Evolutionary conservation across 1,140 invertebrate genomes (phyloP).

Genomic region (Cephus cinctus): DNA sequence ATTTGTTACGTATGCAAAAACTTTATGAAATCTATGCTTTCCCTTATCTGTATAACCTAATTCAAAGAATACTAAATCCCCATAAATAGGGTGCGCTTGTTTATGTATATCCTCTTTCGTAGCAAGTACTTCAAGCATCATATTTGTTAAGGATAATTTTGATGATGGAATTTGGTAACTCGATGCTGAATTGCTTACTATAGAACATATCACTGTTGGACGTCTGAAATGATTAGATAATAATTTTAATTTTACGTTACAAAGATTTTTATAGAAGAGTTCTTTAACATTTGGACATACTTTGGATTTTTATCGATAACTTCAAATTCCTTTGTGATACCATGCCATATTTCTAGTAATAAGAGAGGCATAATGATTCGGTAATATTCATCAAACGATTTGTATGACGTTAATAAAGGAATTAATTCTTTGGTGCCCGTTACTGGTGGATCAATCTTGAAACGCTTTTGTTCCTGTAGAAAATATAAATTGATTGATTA

Average conservation of each 20-base stretch:
- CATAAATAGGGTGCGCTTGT: slow-evolving; percentile 23
- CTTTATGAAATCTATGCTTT: slow-evolving; percentile 18
- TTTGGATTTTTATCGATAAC: slow-evolving; percentile 11
- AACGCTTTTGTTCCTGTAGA: slow-evolving; percentile 25
- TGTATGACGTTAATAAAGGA: slow-evolving; percentile 21
- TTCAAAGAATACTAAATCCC: slow-evolving; percentile 36
- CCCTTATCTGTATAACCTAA: slow-evolving; percentile 12
- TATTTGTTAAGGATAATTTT: slow-evolving; percentile 13
- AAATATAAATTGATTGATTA: neutral
- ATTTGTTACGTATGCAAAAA: slow-evolving; percentile 33
- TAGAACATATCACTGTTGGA: slow-evolving; percentile 21
- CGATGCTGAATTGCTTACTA: slow-evolving; percentile 27
- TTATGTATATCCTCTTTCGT: slow-evolving; percentile 16
- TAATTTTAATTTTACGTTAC: neutral
- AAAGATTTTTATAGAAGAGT: neutral
- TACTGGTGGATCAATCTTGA: slow-evolving; percentile 27
- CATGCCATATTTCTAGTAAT: slow-evolving; percentile 38
- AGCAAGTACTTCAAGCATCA: slow-evolving; percentile 29
- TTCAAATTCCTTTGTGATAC: slow-evolving; percentile 31
- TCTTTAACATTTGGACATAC: slow-evolving; percentile 6
- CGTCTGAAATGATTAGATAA: slow-evolving; percentile 15
- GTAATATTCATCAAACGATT: slow-evolving; percentile 37
- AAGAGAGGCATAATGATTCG: slow-evolving; percentile 27
- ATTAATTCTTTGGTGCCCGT: slow-evolving; percentile 19
- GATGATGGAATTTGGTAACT: slow-evolving; percentile 15